Evolutionary conservation across 2,113 vertebrate species (phyloP), one percentile per base, ranked within the genome.

Genomic region (Chrysemys picta): DNA sequence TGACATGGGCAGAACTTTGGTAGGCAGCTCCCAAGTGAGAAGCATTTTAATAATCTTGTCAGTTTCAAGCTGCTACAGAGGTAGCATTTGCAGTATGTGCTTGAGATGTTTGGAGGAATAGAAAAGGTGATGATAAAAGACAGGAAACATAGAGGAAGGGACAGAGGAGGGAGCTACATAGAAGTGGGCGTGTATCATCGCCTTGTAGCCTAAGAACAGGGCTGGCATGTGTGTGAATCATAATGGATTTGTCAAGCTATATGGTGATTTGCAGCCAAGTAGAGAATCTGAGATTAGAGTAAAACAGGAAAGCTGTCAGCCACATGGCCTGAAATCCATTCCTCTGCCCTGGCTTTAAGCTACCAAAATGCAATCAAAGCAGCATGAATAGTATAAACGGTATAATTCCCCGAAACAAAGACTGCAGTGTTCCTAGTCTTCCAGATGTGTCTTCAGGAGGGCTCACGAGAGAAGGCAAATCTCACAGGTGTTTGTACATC

Each of bases 281-380:
- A 79, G 94, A 65, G 3, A 92, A 54, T 86, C 57, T 86, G 81
- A 89, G 79, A 75, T 1, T 3, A 38, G 52, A 89, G 84, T 75
- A 75, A 87, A 93, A 85, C 42, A 17, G 84, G 82, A 89, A 95
- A 85, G 45, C 96, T 94, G 81, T 75, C 87, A 95, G 53, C 81
- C n/a, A 95, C 86, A 85, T 97, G 91, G 95, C 94, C 87, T 69
- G 65, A 83, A 94, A 95, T 89, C 86, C 83, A 38, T 31, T 96
- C 57, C 65, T 92, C 42, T 94, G 79, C 65, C 65, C 94, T 95
- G 95, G 85, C 93, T 92, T 25, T 75, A 59, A 79, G 93, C 93
- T 94, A 93, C 79, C 53, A 83, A 93, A 85, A 52, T 85, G 85
- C 96, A 97, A 95, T 97, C 95, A 95, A 97, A 95, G 94, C 88